phyloP scores from a whole-genome alignment of 2,888 invertebrate genomes.

The Spodoptera littoralis region DNA sequence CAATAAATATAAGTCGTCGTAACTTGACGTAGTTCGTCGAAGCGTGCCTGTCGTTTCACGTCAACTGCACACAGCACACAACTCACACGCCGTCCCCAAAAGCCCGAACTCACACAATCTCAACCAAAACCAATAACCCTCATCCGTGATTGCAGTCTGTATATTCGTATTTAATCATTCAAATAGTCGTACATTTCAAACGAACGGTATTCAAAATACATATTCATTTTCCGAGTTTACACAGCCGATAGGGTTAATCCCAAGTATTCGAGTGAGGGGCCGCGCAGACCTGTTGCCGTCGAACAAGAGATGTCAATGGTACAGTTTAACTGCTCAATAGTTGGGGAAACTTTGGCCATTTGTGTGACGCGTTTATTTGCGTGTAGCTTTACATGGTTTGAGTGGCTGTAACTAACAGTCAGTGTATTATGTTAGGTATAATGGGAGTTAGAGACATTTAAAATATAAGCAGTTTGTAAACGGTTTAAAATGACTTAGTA shows the following conservation, averaged over 20 bases:
- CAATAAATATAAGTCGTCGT: too few species aligned
- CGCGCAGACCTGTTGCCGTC: constrained; percentile 51
- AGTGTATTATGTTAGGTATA: too few species aligned
- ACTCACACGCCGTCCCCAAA: neutral
- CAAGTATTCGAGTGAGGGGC: constrained; percentile 37
- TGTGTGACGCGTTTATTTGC: constrained; percentile 26
- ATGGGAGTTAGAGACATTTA: too few species aligned
- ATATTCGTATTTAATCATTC: constrained; percentile 46
- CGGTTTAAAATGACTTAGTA: too few species aligned
- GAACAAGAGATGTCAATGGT: constrained; percentile 47
- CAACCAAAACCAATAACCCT: constrained; percentile 27
- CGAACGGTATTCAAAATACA: constrained; percentile 51
- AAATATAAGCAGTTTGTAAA: too few species aligned
- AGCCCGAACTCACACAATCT: constrained; percentile 16
- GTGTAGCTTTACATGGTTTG: neutral
- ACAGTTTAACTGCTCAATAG: constrained; percentile 44
- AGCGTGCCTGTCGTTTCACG: neutral
- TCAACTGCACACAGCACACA: neutral
- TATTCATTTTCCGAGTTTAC: constrained; percentile 52
- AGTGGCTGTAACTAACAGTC: too few species aligned
- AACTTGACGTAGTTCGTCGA: neutral
- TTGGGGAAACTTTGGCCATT: constrained; percentile 38
- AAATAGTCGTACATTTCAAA: constrained; percentile 38
- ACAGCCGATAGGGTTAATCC: constrained; percentile 39
- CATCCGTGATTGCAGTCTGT: constrained; percentile 23